Percentiles rank a stretch among this genome's conserved stretches.
phyloP scores from a whole-genome alignment of 1,140 invertebrate species.

The Diorhabda elongata region DNA sequence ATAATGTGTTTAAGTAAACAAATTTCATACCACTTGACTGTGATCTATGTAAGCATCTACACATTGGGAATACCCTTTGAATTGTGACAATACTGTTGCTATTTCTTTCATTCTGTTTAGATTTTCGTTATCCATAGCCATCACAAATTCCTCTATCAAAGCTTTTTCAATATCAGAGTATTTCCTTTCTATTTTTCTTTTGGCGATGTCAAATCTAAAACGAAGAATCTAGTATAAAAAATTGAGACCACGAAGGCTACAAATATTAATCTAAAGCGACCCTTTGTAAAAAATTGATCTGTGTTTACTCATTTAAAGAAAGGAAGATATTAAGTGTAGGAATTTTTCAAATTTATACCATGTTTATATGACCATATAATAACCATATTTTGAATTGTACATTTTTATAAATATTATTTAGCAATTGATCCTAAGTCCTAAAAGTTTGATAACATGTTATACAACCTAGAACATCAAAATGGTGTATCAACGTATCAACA shows the following conservation, averaged over 20 bases:
- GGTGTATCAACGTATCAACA: no score
- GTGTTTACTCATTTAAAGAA: background rate
- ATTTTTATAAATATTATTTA: no score
- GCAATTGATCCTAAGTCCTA: no score
- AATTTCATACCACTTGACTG: slow-evolving; percentile 75
- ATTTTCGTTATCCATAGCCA: slow-evolving; percentile 79
- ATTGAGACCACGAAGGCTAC: background rate
- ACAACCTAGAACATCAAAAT: no score
- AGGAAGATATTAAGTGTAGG: background rate
- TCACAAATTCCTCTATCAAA: slow-evolving; percentile 93
- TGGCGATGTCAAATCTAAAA: slow-evolving; percentile 78
- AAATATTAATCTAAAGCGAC: background rate
- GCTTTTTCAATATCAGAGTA: slow-evolving; percentile 92
- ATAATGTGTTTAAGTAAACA: background rate
- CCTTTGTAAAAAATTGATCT: background rate
- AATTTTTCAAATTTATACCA: no score
- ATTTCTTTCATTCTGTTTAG: slow-evolving; percentile 88
- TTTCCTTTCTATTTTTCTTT: slow-evolving; percentile 85
- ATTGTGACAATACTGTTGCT: slow-evolving; percentile 86
- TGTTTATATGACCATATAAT: no score
- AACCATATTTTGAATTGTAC: no score
- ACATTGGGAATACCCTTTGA: slow-evolving; percentile 94
- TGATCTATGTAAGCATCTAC: slow-evolving; percentile 96
- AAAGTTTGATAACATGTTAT: no score
- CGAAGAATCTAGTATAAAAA: slow-evolving; percentile 15